Conservation (phyloP, 2,113 vertebrate genomes). For the Eudyptes chrysolophus region DNA sequence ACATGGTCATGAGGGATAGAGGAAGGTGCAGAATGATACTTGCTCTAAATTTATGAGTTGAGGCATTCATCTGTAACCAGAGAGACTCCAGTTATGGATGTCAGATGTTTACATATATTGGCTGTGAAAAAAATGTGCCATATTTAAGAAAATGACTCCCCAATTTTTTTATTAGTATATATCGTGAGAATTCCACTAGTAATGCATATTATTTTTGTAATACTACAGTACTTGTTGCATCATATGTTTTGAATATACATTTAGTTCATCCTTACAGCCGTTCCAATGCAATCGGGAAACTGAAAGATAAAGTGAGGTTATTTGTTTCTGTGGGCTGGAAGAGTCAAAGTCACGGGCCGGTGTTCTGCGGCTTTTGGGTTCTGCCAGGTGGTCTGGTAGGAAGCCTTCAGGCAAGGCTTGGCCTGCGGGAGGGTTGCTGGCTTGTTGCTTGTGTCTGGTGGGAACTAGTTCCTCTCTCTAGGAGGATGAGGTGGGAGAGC, state of each 20-base stretch:
- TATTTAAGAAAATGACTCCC: neutral
- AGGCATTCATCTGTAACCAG: neutral
- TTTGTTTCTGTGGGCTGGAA: neutral
- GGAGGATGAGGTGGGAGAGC: neutral
- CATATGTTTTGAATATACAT: neutral
- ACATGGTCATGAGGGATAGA: neutral
- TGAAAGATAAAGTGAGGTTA: neutral
- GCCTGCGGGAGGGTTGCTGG: rapidly evolving
- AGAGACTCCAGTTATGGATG: neutral
- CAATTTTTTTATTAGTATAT: neutral
- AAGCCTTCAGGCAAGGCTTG: neutral
- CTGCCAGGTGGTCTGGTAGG: neutral
- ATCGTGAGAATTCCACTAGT: neutral
- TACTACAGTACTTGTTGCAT: neutral
- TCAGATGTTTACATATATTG: neutral
- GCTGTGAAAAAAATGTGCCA: neutral
- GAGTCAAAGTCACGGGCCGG: neutral
- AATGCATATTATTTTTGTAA: neutral
- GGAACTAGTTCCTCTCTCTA: neutral
- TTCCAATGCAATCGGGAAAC: neutral
- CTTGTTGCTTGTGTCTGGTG: neutral
- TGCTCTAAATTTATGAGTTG: neutral
- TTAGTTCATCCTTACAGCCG: neutral
- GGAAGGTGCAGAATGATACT: neutral
- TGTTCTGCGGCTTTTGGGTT: neutral